A percentile compares a stretch with the other conserved stretches of the same genome.
Conservation (phyloP, 1,140 invertebrate species). For the Cyrtorhinus lividipennis region DNA sequence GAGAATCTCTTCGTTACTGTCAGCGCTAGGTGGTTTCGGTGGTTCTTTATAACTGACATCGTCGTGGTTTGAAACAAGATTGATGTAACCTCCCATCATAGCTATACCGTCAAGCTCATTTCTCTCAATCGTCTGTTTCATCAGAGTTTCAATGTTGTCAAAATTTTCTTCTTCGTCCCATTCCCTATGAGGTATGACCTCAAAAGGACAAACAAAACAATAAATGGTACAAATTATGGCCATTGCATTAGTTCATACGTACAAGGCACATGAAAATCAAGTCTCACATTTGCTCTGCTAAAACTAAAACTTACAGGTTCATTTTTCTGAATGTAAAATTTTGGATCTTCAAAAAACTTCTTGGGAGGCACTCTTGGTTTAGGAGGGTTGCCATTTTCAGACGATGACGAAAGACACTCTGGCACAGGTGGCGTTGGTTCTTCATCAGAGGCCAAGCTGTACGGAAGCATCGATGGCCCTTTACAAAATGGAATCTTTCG, state of each 20-base stretch:
- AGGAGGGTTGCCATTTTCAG: not conserved
- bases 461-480: not conserved
- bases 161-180: slow-evolving; percentile 9
- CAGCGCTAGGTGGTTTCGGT: not conserved
- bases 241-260: not conserved
- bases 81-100: not conserved
- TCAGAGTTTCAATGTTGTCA: not conserved
- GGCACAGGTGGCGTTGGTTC: not conserved
- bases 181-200: not conserved
- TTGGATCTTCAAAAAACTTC: not conserved
- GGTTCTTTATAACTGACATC: not conserved
- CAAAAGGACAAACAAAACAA: not conserved
- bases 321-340: not conserved
- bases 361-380: not conserved
- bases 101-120: not conserved
- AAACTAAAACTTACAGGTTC: not conserved
- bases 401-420: not conserved
- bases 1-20: not conserved
- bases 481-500: not conserved
- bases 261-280: not conserved
- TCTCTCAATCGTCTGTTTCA: not conserved
- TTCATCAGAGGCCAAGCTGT: not conserved
- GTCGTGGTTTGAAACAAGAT: not conserved
- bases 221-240: not conserved
- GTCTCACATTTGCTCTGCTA: not conserved